Evolutionary conservation across 2,797 vertebrate genomes (phyloP), one percentile per base, ranked within the genome.

Genomic region (Silurus aristotelis): DNA sequence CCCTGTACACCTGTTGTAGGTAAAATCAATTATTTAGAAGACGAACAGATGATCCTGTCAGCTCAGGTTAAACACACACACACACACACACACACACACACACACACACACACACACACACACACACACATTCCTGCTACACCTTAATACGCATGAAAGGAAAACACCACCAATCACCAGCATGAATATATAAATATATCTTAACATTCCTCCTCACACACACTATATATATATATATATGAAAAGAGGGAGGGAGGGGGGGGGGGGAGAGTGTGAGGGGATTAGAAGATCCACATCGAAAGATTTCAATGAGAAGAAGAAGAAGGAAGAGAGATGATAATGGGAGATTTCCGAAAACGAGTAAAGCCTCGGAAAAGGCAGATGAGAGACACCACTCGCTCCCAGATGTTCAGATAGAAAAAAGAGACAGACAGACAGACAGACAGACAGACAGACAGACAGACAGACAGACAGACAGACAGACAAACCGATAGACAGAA

Each of bases 291-390:
- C 71, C 48, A 61, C 56, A 79, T 60, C 76, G n/a, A 31, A 79
- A 55, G 58, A 20, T 78, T 77, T 56, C 56, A 17, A 61, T 61
- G 13, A 9, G 3, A 22, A 60, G 20, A 43, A 60, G 20, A 43
- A 22, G 70, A 1, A 20, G 68, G 10, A 68, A 13, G 22, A 78
- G 15, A 80, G 66, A 81, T 67, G 46, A 55, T 81, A 68, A 81
- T 67, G 52, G 68, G 55, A 66, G 80, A 56, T 81, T 81, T 81
- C 48, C 46, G 31, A 20, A 19, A 56, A 81, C 17, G 64, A 68
- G 48, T 22, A 66, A 73, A 86, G 87, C 83, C 86, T 83, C 71
- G 55, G 73, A 83, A 52, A 66, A 20, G 67, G 71, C 5, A 10
- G 56, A 31, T 7, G 79, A 70, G 63, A 75, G 61, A 63, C 15